Evolutionary conservation across 2,888 invertebrate species (phyloP), one percentile per base, ranked within the genome.

Genomic region (Pemphredon lugubris): DNA sequence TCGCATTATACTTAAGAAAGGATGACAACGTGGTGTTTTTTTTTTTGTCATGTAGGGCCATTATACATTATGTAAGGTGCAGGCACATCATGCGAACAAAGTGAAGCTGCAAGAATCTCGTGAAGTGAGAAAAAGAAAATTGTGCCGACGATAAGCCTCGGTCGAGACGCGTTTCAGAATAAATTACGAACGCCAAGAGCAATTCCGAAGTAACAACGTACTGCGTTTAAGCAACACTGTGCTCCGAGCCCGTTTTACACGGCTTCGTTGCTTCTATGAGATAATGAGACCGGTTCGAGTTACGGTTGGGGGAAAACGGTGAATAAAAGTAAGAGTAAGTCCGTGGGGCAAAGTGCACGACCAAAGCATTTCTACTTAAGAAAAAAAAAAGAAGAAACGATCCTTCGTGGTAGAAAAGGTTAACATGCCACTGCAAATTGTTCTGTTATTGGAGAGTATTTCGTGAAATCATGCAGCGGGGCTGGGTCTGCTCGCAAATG

Each of bases 61-160:
- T n/a, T n/a, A n/a, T 50, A 23, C 20, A 0, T 65, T 42, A 34
- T 18, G 47, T 39, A 73, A 82, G 79, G 76, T 78, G 77, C 80
- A 78, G 71, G 68, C 75, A 77, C 60, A 66, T 68, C 77, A 78
- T 82, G 82, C 82, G 74, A 51, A 60, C 68, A 66, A 48, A 73
- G 63, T 71, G 54, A 80, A 80, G 75, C 75, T 66, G 69, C 58
- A 44, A 64, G 76, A 69, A 67, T 72, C 58, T 78, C 66, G 71
- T 74, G 60, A 71, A 74, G 65, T 57, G 42, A 59, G 50, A 53
- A 60, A 26, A 47, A 54, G 37, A 68, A 32, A 64, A 61, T 63
- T 45, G 64, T 59, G 39, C 44, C 39, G 48, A 70, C 54, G 57
- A 61, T 53, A 64, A 65, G 69, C 44, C 60, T 45, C 23, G 48